Percentiles rank a stretch among this genome's conserved stretches.
Conservation (phyloP, 2,888 invertebrate species). For the Acronicta alni region DNA sequence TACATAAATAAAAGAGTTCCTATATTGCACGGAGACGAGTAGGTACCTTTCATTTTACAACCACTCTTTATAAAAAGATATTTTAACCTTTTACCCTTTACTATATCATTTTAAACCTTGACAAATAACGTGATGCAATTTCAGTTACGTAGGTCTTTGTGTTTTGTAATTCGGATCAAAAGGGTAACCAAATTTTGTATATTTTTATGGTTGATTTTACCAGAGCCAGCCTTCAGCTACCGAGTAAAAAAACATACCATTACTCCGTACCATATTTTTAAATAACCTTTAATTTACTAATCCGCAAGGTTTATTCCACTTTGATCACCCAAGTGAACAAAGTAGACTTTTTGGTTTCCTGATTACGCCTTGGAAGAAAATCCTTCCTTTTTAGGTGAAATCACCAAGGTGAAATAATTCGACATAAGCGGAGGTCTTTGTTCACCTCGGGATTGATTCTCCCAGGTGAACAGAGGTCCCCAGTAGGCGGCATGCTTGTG, state of each 20-base stretch:
- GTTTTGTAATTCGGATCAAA: constrained; percentile 16
- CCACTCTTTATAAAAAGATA: not conserved
- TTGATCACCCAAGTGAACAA: too few relatives aligned
- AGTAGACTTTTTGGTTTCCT: too few relatives aligned
- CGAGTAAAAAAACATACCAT: not conserved
- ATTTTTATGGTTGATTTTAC: not conserved
- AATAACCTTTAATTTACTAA: too few relatives aligned
- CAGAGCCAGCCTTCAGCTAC: not conserved
- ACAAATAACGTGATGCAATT: constrained; percentile 8
- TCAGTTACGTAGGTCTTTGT: constrained; percentile 2
- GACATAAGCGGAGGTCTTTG: too few relatives aligned
- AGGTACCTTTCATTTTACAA: constrained; percentile 1
- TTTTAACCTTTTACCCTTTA: constrained; percentile 24
- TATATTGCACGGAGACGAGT: not conserved
- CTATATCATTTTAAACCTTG: constrained; percentile 10
- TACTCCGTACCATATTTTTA: not conserved
- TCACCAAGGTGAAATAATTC: too few relatives aligned
- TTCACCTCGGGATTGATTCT: too few relatives aligned
- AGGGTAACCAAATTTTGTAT: not conserved
- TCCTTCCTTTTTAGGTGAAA: too few relatives aligned
- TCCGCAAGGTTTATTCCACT: too few relatives aligned
- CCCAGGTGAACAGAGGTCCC: too few relatives aligned
- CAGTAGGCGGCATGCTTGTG: too few relatives aligned
- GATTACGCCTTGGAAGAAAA: too few relatives aligned
- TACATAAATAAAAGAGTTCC: too few relatives aligned